phyloP scores from a whole-genome alignment of 2,797 vertebrate genomes.

The Ispidina picta region DNA sequence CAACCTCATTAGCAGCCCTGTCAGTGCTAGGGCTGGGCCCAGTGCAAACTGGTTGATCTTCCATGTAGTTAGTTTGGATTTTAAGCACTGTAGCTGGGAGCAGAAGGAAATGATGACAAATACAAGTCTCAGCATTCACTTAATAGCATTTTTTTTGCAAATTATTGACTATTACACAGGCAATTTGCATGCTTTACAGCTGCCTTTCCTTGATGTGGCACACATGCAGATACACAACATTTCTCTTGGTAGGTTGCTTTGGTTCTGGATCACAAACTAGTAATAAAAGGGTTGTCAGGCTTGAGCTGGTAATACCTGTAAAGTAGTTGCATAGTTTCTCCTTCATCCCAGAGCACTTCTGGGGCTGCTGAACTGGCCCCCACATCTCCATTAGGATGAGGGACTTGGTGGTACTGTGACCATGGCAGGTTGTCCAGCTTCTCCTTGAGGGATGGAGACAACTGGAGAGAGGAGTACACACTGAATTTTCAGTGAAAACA shows the following conservation, averaged over 20 bases:
- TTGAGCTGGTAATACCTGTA: not conserved
- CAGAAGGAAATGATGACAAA: not conserved
- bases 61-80: not conserved
- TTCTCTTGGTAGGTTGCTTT: not conserved
- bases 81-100: not conserved
- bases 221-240: accelerated
- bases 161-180: not conserved
- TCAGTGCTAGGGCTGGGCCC: not conserved
- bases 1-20: not conserved
- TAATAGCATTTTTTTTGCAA: not conserved
- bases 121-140: not conserved
- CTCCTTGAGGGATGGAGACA: accelerated
- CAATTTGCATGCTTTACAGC: not conserved
- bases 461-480: not conserved
- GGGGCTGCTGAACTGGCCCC: not conserved
- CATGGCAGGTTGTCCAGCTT: accelerated
- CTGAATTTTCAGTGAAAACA: not conserved
- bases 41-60: not conserved
- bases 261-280: not conserved
- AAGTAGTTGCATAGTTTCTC: not conserved
- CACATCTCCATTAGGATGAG: not conserved
- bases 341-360: not conserved
- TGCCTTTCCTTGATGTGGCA: not conserved
- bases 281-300: not conserved
- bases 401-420: not conserved